Evolutionary conservation across 2,113 vertebrate species (phyloP).

Genomic region (Oryzias melastigma): DNA sequence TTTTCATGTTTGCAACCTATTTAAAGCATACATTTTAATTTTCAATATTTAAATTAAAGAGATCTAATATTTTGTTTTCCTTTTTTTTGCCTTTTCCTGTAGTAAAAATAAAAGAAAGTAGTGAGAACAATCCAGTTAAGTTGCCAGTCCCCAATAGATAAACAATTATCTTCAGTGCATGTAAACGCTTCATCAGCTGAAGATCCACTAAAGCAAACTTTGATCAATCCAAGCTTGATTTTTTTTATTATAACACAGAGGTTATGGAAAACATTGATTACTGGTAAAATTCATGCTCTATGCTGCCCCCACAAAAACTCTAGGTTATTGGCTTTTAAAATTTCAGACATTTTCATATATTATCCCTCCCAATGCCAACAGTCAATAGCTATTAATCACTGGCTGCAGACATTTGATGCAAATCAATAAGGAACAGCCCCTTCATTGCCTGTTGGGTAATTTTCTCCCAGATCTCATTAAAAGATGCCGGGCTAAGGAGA

Average conservation of each 20-base stretch:
- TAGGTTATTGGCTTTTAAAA: slow-evolving; percentile 23
- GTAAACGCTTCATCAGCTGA: no score
- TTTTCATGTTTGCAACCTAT: no score
- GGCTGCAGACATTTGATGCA: slow-evolving; percentile 23
- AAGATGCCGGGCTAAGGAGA: slow-evolving; percentile 15
- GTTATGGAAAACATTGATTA: not conserved
- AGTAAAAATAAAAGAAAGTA: no score
- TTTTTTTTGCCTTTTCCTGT: no score
- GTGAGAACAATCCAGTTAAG: not conserved
- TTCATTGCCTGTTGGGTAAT: slow-evolving; percentile 50
- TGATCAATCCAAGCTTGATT: not conserved
- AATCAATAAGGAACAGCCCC: slow-evolving; percentile 46
- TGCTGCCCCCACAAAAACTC: not conserved
- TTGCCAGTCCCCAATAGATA: no score
- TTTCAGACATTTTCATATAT: slow-evolving; percentile 29
- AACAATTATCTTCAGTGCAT: no score
- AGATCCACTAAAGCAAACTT: no score
- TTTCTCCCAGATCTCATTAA: slow-evolving; percentile 67
- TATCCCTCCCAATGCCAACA: slow-evolving; percentile 26
- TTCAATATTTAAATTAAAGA: no score
- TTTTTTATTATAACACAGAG: not conserved
- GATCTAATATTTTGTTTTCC: no score
- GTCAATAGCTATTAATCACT: slow-evolving; percentile 62
- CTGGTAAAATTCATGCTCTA: not conserved
- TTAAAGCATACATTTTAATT: no score